These are phyloP conservation scores for Paratrypauchen microcephalus DNA, from an alignment of 2,797 vertebrate genomes.

Conservation along the genomic window DNA sequence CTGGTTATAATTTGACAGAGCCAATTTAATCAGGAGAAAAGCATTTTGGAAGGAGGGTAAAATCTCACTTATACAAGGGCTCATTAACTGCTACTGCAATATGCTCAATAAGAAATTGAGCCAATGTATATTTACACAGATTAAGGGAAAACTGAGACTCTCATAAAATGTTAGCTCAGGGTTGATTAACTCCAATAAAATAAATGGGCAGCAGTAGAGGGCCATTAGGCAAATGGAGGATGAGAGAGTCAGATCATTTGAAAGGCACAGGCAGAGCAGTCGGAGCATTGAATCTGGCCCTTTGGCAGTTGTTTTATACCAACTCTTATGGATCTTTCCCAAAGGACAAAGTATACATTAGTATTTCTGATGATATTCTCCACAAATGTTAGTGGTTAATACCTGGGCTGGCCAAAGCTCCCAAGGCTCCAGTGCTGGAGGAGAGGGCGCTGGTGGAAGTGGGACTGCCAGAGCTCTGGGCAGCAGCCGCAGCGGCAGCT, in stretches of 20 bases:
- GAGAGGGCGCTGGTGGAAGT: constrained; percentile 86
- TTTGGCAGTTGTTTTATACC: not conserved
- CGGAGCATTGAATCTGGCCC: constrained; percentile 9
- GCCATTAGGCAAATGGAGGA: constrained; percentile 64
- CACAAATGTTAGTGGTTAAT: constrained; percentile 35
- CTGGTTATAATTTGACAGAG: not conserved
- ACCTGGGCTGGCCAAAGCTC: constrained; percentile 90
- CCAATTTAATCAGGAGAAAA: constrained; percentile 14
- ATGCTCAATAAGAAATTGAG: constrained; percentile 46
- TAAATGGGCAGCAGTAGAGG: constrained; percentile 48
- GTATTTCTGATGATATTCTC: not conserved
- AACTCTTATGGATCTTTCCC: not conserved
- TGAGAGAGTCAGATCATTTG: constrained; percentile 39
- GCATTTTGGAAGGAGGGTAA: constrained; percentile 24
- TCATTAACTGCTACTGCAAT: constrained; percentile 48
- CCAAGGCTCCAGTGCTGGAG: constrained; percentile 62
- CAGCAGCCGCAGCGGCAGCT: constrained; percentile 91
- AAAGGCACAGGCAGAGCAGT: constrained; percentile 15
- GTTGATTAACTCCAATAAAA: constrained; percentile 60
- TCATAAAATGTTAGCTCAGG: constrained; percentile 45
- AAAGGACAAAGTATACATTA: not conserved
- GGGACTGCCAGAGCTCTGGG: constrained; percentile 88
- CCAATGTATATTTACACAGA: constrained; percentile 54
- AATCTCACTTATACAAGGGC: constrained; percentile 25
- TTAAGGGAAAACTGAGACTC: constrained; percentile 35